Percentiles rank a stretch among this genome's conserved stretches.
phyloP scores from a whole-genome alignment of 2,113 vertebrate species.

The Nesospiza acunhae region DNA sequence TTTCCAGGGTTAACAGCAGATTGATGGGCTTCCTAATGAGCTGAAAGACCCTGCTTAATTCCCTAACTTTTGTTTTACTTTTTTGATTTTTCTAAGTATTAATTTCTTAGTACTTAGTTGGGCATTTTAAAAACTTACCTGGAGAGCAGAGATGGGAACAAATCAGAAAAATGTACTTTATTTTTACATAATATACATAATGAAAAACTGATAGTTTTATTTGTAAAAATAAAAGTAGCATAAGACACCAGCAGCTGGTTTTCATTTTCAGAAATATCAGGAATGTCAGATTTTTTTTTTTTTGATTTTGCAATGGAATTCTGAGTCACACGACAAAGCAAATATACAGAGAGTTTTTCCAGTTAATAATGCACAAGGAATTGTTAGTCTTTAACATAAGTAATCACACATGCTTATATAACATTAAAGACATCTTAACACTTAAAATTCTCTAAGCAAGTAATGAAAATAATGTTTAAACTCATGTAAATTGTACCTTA shows the following conservation, averaged over 20 bases:
- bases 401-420: background rate
- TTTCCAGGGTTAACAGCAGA: background rate
- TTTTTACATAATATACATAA: background rate
- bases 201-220: background rate
- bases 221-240: background rate
- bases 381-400: background rate
- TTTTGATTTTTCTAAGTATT: background rate
- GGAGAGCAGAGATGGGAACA: background rate
- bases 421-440: background rate
- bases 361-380: background rate
- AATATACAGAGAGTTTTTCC: background rate
- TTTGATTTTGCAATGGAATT: background rate
- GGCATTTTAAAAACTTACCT: background rate
- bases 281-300: background rate
- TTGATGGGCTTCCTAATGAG: background rate
- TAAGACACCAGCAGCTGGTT: background rate
- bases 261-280: background rate
- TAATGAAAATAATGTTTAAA: background rate
- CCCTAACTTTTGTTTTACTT: fast-evolving
- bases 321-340: background rate
- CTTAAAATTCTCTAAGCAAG: background rate
- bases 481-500: background rate
- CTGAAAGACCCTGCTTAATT: background rate
- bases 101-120: background rate
- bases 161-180: background rate